Base-by-base conservation (phyloP, 2,797 vertebrate genomes). In the Apogon talboti region DNA sequence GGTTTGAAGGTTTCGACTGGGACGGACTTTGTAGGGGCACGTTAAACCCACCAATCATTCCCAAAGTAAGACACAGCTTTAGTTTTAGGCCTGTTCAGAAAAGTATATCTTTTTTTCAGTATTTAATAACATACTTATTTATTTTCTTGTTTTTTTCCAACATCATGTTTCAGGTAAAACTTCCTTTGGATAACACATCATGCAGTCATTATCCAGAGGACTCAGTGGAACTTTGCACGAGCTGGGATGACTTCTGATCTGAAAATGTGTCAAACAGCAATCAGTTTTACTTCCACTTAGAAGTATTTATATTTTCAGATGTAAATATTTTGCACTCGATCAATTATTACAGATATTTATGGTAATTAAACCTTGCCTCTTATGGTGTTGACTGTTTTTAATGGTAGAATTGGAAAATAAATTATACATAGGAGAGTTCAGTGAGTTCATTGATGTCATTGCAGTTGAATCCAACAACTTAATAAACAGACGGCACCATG, bases 1-100 rank as follows among this genome's bases (percentile, higher is more conserved):
- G 94, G 94, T 95, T 94, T 82, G 91, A 94, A 80, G 92, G 90
- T 68, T 94, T 95, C 69, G 85, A 92, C 83, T 94, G 94, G 94
- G 90, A 93, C 0, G 87, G 86, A 33, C 84, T 94, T 19, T 79
- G 79, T 62, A 89, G 86, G 66, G 81, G 89, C 66, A 89, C 90
- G 13, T 60, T 93, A 48, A 81, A 49, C 41, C 77, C 94, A 16
- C 90, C 93, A 0, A 19, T 92, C 61, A 77, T 88, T 74, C 92
- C 92, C 24, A 88, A 87, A 72, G 94, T 95, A 90, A 91, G 92
- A 33, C 7, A 33, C 3, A 33, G n/a, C n/a, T n/a, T 35, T 35
- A 35, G 33, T 35, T 35, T 35, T 35, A 10, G 33, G 33, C 33
- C 3, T 35, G 9, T 35, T 10, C 24, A 28, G 24, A 6, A 28